Evolutionary conservation across 2,113 vertebrate species (phyloP).

Genomic region (Epinephelus fuscoguttatus): DNA sequence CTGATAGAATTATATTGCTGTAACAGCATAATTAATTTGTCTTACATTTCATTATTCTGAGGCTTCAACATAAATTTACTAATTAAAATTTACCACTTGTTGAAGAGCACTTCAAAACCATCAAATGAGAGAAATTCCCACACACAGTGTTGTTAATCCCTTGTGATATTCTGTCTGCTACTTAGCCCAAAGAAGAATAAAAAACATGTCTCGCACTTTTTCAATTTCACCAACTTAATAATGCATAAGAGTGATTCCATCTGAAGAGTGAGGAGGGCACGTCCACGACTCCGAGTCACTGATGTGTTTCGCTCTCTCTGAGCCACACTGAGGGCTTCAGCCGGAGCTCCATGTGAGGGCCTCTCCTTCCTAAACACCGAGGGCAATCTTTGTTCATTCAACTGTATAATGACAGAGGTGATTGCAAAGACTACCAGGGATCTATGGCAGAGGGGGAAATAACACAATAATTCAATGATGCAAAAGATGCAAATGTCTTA

Average conservation of each 20-base stretch:
- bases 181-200: constrained; percentile 10
- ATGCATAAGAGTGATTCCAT: constrained; percentile 41
- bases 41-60: constrained; percentile 7
- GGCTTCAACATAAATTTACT: not conserved
- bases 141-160: not conserved
- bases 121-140: not conserved
- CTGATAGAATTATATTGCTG: not conserved
- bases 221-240: constrained; percentile 56
- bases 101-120: constrained; percentile 2
- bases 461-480: constrained; percentile 23
- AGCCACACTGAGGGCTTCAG: constrained; percentile 20
- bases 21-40: not conserved
- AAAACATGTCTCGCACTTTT: constrained; percentile 21
- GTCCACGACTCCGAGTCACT: constrained; percentile 17
- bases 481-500: constrained; percentile 21
- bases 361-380: constrained; percentile 6
- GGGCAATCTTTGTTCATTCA: constrained; percentile 54
- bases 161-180: not conserved
- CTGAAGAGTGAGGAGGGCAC: constrained; percentile 20
- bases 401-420: constrained; percentile 49
- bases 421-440: constrained; percentile 36
- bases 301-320: constrained; percentile 16
- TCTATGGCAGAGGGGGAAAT: constrained; percentile 21
- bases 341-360: constrained; percentile 14
- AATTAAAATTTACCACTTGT: constrained; percentile 3